Base-by-base conservation (phyloP, 2,113 vertebrate species). In the Thalassoma bifasciatum region DNA sequence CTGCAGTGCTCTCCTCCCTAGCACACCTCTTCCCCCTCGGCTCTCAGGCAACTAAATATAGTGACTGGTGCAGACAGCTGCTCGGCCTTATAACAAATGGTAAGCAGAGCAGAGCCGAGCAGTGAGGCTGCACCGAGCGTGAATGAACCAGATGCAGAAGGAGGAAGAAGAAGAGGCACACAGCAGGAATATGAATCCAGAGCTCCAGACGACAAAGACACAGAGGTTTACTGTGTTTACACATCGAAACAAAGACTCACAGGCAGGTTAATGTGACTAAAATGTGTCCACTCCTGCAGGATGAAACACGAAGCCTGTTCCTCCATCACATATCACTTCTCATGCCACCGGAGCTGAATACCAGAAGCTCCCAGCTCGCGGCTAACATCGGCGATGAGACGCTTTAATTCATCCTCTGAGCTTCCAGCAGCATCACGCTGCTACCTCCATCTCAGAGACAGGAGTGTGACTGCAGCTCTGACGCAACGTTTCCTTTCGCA, bases 11-110 rank as follows among this genome's bases (percentile, higher is more conserved):
- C 70, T 78, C 67, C 78, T 90, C 85, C 86, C 75, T 77, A 88
- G 89, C 89, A 88, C 89, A 93, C 91, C 91, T 86, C 87, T 80
- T 59, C 87, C 89, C 86, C 86, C 71, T 73, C 17, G 89, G 90
- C 88, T 90, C 82, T 37, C 42, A 60, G 53, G 64, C 62, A 77
- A 77, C 91, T 93, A 94, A 93, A 93, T 93, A 93, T 94, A 94
- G 92, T 54, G 79, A 76, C 80, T 86, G 83, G 81, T 86, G 89
- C 70, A 91, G 90, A 91, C 90, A 92, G 86, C 90, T 74, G 86
- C 90, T 74, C 72, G 22, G 81, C 84, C 88, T 70, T 78, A 88
- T 85, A 91, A 91, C 82, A 78, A 91, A 91, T 88, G 88, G 75
- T 75, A 84, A 84, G 81, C 81, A 82, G 81, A 86, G 79, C 66